A percentile compares a stretch with the other conserved stretches of the same genome.
Conservation (phyloP, 2,113 vertebrate species). For the Chauna torquata region DNA sequence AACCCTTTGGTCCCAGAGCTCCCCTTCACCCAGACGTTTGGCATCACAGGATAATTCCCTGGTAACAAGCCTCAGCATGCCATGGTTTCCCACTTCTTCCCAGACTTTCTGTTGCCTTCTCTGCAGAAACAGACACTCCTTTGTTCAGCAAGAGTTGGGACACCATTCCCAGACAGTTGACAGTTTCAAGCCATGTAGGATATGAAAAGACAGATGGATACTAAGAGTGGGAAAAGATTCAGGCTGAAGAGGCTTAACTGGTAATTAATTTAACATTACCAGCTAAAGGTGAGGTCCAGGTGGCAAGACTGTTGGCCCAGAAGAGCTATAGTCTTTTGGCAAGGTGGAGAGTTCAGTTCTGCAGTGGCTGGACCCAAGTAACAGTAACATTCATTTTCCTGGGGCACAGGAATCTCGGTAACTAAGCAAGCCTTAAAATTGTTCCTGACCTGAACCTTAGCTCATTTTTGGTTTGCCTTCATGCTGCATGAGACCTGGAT, state of each 20-base stretch:
- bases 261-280: not conserved
- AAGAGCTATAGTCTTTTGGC: not conserved
- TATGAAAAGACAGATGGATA: not conserved
- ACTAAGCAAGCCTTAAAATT: not conserved
- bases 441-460: not conserved
- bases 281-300: not conserved
- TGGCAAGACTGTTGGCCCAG: not conserved
- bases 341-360: not conserved
- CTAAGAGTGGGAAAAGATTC: not conserved
- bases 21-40: not conserved
- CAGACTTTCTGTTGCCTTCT: not conserved
- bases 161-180: not conserved
- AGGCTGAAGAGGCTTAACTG: not conserved
- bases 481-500: not conserved
- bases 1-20: not conserved
- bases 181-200: not conserved
- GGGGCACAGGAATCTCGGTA: not conserved
- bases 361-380: not conserved
- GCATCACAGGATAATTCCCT: not conserved
- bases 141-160: not conserved
- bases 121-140: not conserved
- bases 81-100: not conserved
- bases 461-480: not conserved
- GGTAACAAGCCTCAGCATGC: fast-evolving
- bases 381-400: not conserved